A percentile compares a stretch with the other conserved stretches of the same genome.
These are phyloP conservation scores for Drosophila biarmipes DNA, from an alignment of 1,140 invertebrate species.

Conservation along the genomic window DNA sequence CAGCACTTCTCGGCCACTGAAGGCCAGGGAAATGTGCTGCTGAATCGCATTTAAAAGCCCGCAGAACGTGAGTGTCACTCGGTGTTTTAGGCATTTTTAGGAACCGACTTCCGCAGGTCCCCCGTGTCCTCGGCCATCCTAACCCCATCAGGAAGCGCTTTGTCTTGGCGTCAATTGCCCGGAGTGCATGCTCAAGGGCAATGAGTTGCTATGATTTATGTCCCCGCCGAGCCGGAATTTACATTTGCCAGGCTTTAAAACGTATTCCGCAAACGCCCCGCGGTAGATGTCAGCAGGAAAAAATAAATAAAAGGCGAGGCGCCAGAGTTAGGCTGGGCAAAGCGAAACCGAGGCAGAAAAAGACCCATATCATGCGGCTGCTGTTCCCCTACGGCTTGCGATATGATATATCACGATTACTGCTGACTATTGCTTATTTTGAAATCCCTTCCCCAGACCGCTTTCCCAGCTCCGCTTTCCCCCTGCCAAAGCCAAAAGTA, in stretches of 20 bases:
- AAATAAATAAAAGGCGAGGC: slow-evolving; percentile 1
- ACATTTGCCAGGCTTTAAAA: slow-evolving; percentile 43
- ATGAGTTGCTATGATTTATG: slow-evolving; percentile 51
- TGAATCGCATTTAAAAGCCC: slow-evolving; percentile 11
- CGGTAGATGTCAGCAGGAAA: slow-evolving; percentile 31
- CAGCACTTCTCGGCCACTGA: neutral
- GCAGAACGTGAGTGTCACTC: slow-evolving; percentile 4
- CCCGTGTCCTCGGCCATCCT: slow-evolving; percentile 30
- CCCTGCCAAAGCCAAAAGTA: slow-evolving; percentile 5
- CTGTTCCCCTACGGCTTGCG: slow-evolving; percentile 20
- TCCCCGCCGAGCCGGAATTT: slow-evolving; percentile 24
- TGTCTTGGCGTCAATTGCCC: slow-evolving; percentile 42
- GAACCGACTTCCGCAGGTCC: slow-evolving; percentile 14
- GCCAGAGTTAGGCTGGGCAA: slow-evolving; percentile 21
- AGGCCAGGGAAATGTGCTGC: neutral
- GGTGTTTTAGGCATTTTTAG: slow-evolving; percentile 8
- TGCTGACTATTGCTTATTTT: slow-evolving; percentile 71
- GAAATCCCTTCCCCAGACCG: slow-evolving; percentile 42
- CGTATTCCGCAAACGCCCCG: slow-evolving; percentile 30
- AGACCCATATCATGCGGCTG: slow-evolving; percentile 44
- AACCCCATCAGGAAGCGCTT: slow-evolving; percentile 51
- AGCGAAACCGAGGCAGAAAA: slow-evolving; percentile 39
- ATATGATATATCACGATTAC: slow-evolving; percentile 78
- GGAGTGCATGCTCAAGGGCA: slow-evolving; percentile 20
- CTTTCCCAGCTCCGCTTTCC: neutral